Base-by-base conservation (phyloP, 2,113 vertebrate species). In the Aegotheles bennettii region DNA sequence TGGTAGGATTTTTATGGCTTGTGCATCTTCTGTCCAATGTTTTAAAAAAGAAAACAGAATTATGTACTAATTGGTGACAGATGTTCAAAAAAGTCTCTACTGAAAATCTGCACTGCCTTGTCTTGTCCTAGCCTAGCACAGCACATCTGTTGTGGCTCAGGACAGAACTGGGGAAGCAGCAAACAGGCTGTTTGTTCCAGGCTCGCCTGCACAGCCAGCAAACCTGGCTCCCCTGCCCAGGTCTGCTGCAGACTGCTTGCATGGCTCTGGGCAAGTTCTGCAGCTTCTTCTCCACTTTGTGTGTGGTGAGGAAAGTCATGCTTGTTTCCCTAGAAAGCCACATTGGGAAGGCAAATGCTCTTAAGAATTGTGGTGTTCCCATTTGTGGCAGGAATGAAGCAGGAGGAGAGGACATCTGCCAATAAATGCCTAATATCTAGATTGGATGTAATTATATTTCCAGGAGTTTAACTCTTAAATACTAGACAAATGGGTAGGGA, bases 201-300 rank as follows among this genome's bases (percentile, higher is more conserved):
- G 40, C 40, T 82, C 2, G 2, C 24, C 21, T 29, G 48, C 0
- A 2, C 47, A 53, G 90, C 35, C 61, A 57, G 2, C 43, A 35
- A 28, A 35, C 35, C 57, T 23, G 36, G 23, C 60, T 82, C 25
- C 50, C 16, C 16, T 53, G 57, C 60, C 51, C 0, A 0, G 23
- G n/a, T 16, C n/a, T 36, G 53, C 80, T n/a, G 29, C 24, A 35
- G 35, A 6, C 25, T 0, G 0, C 64, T 45, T 1, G 5, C 23
- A 5, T 13, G n/a, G 2, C 54, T 82, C 7, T 6, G 25, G 45
- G 76, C 4, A 2, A 53, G 19, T 53, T 51, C 36, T 11, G 35
- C n/a, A 65, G 63, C 35, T n/a, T 50, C 59, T 76, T 11, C 25
- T 67, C 38, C 0, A 2, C 45, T 36, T 42, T 7, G 23, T 61